Evolutionary conservation across 2,888 invertebrate genomes (phyloP).

Genomic region (Dryobotodes eremita): DNA sequence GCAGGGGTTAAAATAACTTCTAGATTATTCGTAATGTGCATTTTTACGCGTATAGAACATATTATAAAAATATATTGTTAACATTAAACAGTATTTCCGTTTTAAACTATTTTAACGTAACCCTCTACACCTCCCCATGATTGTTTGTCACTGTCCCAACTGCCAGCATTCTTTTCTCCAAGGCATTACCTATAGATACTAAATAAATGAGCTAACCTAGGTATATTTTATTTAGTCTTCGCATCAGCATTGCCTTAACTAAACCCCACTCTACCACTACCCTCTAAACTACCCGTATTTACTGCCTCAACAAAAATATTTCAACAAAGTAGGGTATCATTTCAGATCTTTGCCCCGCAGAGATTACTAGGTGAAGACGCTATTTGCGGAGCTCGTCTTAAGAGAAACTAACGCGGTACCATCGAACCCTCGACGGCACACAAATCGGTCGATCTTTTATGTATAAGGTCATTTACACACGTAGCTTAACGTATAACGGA

Average conservation of each 20-base stretch:
- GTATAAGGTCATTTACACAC: slow-evolving; percentile 68
- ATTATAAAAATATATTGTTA: too few relatives aligned
- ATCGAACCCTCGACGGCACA: slow-evolving; percentile 59
- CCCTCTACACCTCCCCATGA: neutral
- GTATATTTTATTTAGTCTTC: neutral
- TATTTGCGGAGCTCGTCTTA: slow-evolving; percentile 53
- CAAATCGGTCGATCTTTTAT: slow-evolving; percentile 68
- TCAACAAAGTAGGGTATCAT: slow-evolving; percentile 47
- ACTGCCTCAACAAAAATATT: slow-evolving; percentile 29
- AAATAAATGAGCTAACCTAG: neutral
- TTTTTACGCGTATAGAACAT: too few relatives aligned
- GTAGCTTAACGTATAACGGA: slow-evolving; percentile 49
- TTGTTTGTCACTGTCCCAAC: neutral
- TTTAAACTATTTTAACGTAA: neutral
- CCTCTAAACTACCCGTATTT: slow-evolving; percentile 37
- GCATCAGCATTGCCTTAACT: neutral
- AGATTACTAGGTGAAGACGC: slow-evolving; percentile 47
- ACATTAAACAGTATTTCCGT: neutral
- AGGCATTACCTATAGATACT: neutral
- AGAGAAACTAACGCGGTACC: slow-evolving; percentile 55
- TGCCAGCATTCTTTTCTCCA: neutral
- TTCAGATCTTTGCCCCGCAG: slow-evolving; percentile 48
- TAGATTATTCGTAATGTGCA: too few relatives aligned
- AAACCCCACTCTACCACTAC: neutral
- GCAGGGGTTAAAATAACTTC: neutral